phyloP scores from a whole-genome alignment of 2,888 invertebrate genomes.

The Drosophila mercatorum region DNA sequence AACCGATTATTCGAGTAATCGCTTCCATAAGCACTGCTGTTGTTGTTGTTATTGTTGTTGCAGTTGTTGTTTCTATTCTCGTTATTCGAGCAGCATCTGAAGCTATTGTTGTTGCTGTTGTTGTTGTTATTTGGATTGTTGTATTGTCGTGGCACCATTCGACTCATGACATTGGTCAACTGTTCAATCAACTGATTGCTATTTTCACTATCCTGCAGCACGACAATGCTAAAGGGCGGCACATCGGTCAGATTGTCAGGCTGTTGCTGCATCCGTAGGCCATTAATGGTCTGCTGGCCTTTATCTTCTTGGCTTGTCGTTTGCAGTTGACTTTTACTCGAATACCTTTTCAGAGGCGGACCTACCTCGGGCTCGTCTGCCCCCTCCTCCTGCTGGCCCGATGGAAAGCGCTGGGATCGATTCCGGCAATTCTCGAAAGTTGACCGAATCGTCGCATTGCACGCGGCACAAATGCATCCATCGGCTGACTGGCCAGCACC shows the following conservation, averaged over 20 bases:
- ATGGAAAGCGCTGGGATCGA: not conserved
- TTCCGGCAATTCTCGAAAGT: conserved; percentile 24
- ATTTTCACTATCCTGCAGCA: conserved; percentile 56
- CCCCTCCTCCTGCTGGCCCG: not conserved
- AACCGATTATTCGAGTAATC: not conserved
- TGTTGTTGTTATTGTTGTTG: not conserved
- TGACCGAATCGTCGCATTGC: conserved; percentile 28
- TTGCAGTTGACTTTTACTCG: not conserved
- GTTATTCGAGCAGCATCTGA: not conserved
- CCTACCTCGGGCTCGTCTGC: too few relatives aligned
- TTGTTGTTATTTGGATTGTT: not conserved
- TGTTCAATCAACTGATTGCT: conserved; percentile 50
- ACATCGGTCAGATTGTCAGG: not conserved
- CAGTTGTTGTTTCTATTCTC: not conserved
- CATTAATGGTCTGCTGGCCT: not conserved
- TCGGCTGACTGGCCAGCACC: not conserved
- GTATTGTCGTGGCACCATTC: not conserved
- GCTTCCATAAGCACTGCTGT: not conserved
- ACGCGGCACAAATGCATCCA: conserved; percentile 36
- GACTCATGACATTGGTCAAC: conserved; percentile 37
- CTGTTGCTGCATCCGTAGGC: not conserved
- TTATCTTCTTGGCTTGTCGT: not conserved
- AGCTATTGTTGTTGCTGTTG: not conserved
- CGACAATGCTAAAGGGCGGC: conserved; percentile 50
- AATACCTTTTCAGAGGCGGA: too few relatives aligned